Conservation (phyloP, 2,797 vertebrate genomes). For the Cygnus olor region DNA sequence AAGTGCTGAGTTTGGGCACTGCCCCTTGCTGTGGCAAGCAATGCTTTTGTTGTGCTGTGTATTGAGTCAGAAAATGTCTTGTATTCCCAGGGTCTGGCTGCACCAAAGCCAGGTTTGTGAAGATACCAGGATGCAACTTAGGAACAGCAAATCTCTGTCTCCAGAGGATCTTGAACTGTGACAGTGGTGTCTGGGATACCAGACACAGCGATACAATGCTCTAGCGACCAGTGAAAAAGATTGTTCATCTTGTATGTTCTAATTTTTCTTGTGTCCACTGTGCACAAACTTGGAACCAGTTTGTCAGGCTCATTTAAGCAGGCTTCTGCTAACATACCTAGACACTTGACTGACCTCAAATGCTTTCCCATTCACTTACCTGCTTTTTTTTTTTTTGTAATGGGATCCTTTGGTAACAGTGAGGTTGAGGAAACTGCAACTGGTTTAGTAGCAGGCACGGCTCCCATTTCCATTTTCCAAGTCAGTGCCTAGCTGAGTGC, state of each 20-base stretch:
- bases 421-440: background rate
- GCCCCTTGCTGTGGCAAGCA: accelerated
- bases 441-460: background rate
- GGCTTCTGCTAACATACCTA: background rate
- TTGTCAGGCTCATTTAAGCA: background rate
- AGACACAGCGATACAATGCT: background rate
- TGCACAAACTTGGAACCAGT: accelerated
- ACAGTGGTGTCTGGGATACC: background rate
- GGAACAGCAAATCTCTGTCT: background rate
- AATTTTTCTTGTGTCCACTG: background rate
- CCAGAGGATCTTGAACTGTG: background rate
- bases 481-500: background rate
- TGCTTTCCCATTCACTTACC: background rate
- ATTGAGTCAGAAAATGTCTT: accelerated
- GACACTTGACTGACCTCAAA: background rate
- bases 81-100: background rate
- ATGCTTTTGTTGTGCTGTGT: accelerated
- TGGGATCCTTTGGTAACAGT: background rate
- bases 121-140: background rate
- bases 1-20: background rate
- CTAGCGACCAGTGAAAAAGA: background rate
- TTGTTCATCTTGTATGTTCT: accelerated
- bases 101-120: background rate
- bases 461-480: background rate
- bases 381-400: background rate